Conservation (phyloP, 2,797 vertebrate species). For the Orestias chungarensis region DNA sequence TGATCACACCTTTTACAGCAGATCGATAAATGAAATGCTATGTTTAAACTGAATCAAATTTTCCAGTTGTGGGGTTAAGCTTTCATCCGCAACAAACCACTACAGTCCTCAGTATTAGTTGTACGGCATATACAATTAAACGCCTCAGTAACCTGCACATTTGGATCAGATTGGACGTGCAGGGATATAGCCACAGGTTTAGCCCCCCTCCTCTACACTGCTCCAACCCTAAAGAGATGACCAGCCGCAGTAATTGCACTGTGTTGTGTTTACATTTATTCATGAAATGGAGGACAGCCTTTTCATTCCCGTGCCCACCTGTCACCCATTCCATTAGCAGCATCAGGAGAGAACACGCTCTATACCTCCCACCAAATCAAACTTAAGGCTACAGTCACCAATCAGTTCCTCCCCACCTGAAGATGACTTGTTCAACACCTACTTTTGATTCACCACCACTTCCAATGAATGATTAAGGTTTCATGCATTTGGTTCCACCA, state of each 20-base stretch:
- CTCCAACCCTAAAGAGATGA: slow-evolving; percentile 77
- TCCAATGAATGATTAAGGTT: slow-evolving; percentile 96
- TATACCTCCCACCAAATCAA: slow-evolving; percentile 71
- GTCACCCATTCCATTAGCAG: slow-evolving; percentile 93
- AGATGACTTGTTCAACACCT: slow-evolving; percentile 72
- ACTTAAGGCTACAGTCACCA: slow-evolving; percentile 67
- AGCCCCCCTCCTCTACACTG: slow-evolving; percentile 55
- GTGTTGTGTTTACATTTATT: slow-evolving; percentile 96
- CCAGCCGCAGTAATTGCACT: slow-evolving; percentile 82
- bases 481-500: slow-evolving; percentile 97
- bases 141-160: slow-evolving; percentile 87
- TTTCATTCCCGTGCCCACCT: slow-evolving; percentile 91
- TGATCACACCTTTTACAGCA: slow-evolving; percentile 67
- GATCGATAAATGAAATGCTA: slow-evolving; percentile 86
- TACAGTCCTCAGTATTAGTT: slow-evolving; percentile 69
- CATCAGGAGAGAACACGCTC: slow-evolving; percentile 82
- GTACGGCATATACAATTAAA: slow-evolving; percentile 86
- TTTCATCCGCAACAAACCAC: slow-evolving; percentile 74
- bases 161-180: slow-evolving; percentile 85
- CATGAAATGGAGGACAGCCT: slow-evolving; percentile 86
- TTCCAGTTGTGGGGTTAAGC: slow-evolving; percentile 80
- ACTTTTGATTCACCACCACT: slow-evolving; percentile 89
- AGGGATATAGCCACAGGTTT: slow-evolving; percentile 62
- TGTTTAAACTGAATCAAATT: slow-evolving; percentile 87
- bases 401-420: slow-evolving; percentile 60